A percentile compares a stretch with the other conserved stretches of the same genome.
Evolutionary conservation across 1,140 invertebrate species (phyloP).

Genomic region (Micrasema longulum): DNA sequence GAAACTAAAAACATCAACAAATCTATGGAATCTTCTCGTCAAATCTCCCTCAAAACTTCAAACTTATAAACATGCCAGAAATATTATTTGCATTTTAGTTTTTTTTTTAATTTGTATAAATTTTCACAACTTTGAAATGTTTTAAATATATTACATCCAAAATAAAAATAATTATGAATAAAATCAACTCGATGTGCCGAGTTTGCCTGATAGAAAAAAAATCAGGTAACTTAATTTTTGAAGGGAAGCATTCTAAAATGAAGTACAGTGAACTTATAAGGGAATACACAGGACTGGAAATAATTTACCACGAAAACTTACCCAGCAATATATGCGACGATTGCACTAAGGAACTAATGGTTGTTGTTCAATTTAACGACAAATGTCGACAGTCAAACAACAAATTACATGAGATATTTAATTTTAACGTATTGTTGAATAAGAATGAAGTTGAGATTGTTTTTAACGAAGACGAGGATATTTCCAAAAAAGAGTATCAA

Average conservation of each 20-base stretch:
- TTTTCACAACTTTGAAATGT: too few relatives aligned
- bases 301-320: constrained; percentile 20
- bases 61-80: too few relatives aligned
- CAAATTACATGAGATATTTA: constrained; percentile 24
- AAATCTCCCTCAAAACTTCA: too few relatives aligned
- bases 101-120: too few relatives aligned
- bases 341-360: constrained; percentile 23
- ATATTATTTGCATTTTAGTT: too few relatives aligned
- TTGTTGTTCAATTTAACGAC: constrained; percentile 28
- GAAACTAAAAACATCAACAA: too few relatives aligned
- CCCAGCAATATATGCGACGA: constrained; percentile 30
- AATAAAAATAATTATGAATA: too few relatives aligned
- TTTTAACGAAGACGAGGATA: constrained; percentile 4
- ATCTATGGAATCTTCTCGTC: too few relatives aligned
- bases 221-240: too few relatives aligned
- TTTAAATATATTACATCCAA: too few relatives aligned
- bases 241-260: too few relatives aligned
- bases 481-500: background rate
- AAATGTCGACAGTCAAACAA: constrained; percentile 34
- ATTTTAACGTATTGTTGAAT: constrained; percentile 13
- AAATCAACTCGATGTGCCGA: constrained; percentile 54
- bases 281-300: constrained; percentile 36
- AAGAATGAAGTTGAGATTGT: background rate
- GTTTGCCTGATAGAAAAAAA: too few relatives aligned
- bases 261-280: constrained; percentile 39